phyloP scores from a whole-genome alignment of 2,113 vertebrate species.

The Toxotes jaculatrix region DNA sequence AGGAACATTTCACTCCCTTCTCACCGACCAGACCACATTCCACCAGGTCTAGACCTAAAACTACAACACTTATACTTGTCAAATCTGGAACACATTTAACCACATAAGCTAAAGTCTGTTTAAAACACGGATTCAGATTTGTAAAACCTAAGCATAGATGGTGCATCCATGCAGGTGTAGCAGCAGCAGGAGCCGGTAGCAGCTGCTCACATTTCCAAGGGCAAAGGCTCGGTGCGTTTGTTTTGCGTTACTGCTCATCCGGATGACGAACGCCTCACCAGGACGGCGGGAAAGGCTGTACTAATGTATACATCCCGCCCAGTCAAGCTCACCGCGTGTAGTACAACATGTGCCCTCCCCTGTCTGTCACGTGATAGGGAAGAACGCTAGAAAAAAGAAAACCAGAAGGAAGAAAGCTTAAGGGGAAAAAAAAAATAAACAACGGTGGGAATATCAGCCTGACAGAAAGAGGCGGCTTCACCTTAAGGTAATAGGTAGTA shows the following conservation, averaged over 20 bases:
- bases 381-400: neutral
- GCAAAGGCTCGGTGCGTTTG: constrained; percentile 27
- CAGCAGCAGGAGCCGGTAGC: neutral
- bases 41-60: too few relatives aligned
- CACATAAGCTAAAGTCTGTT: neutral
- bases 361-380: constrained; percentile 63
- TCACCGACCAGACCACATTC: neutral
- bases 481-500: constrained; percentile 30
- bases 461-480: neutral
- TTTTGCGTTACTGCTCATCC: neutral
- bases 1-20: neutral
- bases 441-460: neutral
- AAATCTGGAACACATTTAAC: neutral
- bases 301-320: constrained; percentile 14
- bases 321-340: rapidly evolving
- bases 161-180: constrained; percentile 23
- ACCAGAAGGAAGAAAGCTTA: neutral
- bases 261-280: too few relatives aligned
- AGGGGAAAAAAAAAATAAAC: neutral
- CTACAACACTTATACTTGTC: too few relatives aligned
- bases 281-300: rapidly evolving
- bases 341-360: rapidly evolving
- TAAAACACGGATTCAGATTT: neutral
- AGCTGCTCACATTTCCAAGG: constrained; percentile 11
- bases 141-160: neutral